Evolutionary conservation across 2,888 invertebrate species (phyloP).

Genomic region (Pilophorus perplexus): DNA sequence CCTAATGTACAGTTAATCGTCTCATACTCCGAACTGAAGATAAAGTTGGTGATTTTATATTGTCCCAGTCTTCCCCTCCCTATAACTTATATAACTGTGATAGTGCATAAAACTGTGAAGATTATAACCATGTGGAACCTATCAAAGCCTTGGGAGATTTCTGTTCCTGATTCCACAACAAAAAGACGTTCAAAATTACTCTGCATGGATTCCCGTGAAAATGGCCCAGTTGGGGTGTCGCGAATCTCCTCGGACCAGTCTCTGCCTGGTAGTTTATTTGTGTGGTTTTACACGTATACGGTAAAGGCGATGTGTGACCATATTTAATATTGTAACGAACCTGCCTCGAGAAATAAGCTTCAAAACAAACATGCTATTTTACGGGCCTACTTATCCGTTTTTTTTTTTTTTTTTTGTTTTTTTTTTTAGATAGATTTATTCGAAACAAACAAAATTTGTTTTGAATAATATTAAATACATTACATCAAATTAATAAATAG

Average conservation of each 20-base stretch:
- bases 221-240: constrained; percentile 2
- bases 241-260: constrained; percentile 9
- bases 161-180: constrained; percentile 14
- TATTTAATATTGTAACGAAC: no score
- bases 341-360: no score
- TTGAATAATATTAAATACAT: no score
- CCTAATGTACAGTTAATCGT: constrained; percentile 42
- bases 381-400: no score
- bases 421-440: no score
- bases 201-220: constrained; percentile 13
- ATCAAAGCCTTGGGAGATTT: constrained; percentile 21
- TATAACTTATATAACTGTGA: constrained; percentile 34
- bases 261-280: no score
- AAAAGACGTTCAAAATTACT: constrained; percentile 8
- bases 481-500: no score
- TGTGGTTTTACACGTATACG: no score
- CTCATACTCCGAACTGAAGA: constrained; percentile 27
- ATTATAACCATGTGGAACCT: constrained; percentile 37
- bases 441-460: no score
- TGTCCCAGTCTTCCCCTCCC: constrained; percentile 36
- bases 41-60: constrained; percentile 40
- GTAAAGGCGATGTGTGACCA: no score
- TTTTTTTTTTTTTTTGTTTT: no score
- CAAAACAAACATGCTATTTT: no score
- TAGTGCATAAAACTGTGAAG: constrained; percentile 32